These are phyloP conservation scores for Pyrochroa serraticornis DNA, from an alignment of 2,888 invertebrate genomes.

Conservation along the genomic window DNA sequence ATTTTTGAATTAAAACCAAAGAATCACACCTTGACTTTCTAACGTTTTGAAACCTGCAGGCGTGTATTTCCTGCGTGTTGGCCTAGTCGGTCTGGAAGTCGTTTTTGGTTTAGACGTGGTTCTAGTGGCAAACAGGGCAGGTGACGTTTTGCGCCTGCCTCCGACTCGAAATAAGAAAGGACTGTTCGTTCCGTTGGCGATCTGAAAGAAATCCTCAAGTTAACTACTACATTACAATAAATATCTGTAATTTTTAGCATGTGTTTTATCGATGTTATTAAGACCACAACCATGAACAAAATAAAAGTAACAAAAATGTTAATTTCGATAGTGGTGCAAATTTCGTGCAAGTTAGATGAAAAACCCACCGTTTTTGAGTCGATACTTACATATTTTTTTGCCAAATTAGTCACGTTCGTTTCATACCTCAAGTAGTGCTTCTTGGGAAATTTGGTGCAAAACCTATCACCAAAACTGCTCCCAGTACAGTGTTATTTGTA, in stretches of 20 bases:
- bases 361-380: too few relatives aligned
- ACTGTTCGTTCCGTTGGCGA: conserved; percentile 24
- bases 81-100: conserved; percentile 41
- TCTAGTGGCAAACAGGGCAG: conserved; percentile 24
- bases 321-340: background rate
- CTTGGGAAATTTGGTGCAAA: too few relatives aligned
- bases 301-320: too few relatives aligned
- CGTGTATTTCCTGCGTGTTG: conserved; percentile 44
- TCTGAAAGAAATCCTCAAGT: conserved; percentile 20
- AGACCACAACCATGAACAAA: too few relatives aligned
- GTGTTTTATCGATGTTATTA: background rate
- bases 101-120: conserved; percentile 32
- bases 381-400: too few relatives aligned
- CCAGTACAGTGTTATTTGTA: background rate
- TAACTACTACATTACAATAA: conserved; percentile 1
- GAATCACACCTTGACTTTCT: conserved; percentile 51
- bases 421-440: too few relatives aligned
- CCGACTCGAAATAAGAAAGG: conserved; percentile 37
- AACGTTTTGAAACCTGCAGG: conserved; percentile 34
- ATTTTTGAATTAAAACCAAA: conserved; percentile 6
- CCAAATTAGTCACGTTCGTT: too few relatives aligned
- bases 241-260: background rate
- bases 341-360: conserved; percentile 1
- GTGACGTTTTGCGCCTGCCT: conserved; percentile 38
- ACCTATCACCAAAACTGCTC: too few relatives aligned